Evolutionary conservation across 2,113 vertebrate species (phyloP).

Genomic region (Scomber japonicus): DNA sequence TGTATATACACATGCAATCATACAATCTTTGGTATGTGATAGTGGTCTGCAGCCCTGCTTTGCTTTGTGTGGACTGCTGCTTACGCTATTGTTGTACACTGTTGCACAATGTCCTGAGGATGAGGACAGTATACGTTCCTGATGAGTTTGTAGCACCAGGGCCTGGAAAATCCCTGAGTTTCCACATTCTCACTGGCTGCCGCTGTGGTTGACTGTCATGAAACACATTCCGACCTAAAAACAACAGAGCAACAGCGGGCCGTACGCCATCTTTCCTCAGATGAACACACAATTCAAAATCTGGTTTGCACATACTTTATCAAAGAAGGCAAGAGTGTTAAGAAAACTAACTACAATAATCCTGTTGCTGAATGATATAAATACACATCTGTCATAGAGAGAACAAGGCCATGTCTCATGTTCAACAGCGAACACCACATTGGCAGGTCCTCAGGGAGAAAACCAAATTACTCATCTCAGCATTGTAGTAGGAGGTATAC

Average conservation of each 20-base stretch:
- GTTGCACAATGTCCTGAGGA: conserved; percentile 47
- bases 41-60: background rate
- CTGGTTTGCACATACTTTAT: background rate
- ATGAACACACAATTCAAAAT: background rate
- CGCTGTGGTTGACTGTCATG: conserved; percentile 33
- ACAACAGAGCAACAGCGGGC: conserved; percentile 36
- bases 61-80: conserved; percentile 16
- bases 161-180: conserved; percentile 85
- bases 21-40: conserved; percentile 24
- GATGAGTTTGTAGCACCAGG: conserved; percentile 57
- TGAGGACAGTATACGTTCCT: conserved; percentile 61
- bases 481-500: background rate
- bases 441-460: background rate
- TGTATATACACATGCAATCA: conserved; percentile 35
- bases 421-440: too few relatives aligned
- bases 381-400: too few relatives aligned
- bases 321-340: background rate
- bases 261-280: conserved; percentile 24
- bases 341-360: background rate
- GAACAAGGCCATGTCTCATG: too few relatives aligned
- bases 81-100: conserved; percentile 9
- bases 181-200: conserved; percentile 65
- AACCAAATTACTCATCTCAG: background rate
- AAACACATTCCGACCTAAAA: conserved; percentile 37
- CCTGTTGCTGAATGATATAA: too few relatives aligned